Evolutionary conservation across 2,888 invertebrate species (phyloP).

Genomic region (Myopa testacea): DNA sequence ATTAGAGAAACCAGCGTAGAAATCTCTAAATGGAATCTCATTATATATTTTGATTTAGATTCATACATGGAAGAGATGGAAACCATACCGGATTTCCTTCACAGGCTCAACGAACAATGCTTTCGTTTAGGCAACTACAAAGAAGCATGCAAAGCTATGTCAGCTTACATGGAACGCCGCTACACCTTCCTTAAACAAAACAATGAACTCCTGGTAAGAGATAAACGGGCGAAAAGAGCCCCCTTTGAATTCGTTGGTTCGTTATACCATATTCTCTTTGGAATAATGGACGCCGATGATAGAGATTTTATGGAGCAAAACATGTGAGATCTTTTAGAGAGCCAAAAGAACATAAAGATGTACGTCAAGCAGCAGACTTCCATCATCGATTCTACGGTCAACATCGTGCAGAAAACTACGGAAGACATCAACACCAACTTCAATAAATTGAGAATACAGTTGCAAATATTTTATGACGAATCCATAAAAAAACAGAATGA

Average conservation of each 20-base stretch:
- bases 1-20: constrained; percentile 9
- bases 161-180: too few relatives aligned
- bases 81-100: background rate
- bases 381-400: constrained; percentile 30
- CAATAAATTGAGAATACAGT: background rate
- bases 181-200: constrained; percentile 14
- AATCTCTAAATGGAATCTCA: constrained; percentile 32
- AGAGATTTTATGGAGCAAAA: constrained; percentile 29
- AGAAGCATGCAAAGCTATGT: background rate
- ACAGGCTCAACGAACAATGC: background rate
- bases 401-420: constrained; percentile 39
- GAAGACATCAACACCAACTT: constrained; percentile 37
- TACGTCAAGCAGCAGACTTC: constrained; percentile 33
- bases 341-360: constrained; percentile 30
- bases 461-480: background rate
- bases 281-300: constrained; percentile 32
- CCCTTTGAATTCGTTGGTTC: constrained; percentile 12
- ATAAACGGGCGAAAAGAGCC: constrained; percentile 8
- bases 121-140: background rate
- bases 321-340: constrained; percentile 31
- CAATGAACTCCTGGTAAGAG: constrained; percentile 14
- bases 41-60: constrained; percentile 8
- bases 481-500: background rate
- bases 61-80: constrained; percentile 13
- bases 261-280: constrained; percentile 19